phyloP scores from a whole-genome alignment of 2,888 invertebrate species.

The Tetrapedia diversipes region DNA sequence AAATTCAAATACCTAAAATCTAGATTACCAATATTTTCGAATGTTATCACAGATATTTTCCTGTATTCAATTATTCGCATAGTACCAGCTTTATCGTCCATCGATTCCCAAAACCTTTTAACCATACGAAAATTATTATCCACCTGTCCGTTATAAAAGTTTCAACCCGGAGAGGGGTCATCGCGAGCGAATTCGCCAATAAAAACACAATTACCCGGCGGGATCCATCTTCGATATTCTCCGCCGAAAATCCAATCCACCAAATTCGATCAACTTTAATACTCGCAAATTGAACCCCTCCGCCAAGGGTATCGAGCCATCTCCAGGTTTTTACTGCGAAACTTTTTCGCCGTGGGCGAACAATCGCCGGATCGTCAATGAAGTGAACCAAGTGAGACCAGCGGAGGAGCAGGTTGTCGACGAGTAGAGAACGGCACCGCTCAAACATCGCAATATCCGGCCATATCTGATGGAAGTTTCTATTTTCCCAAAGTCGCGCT shows the following conservation, averaged over 20 bases:
- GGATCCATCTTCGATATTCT: neutral
- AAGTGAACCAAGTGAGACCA: conserved; percentile 8
- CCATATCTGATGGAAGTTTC: conserved; percentile 64
- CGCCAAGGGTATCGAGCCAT: neutral
- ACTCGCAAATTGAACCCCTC: neutral
- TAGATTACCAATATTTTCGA: too few species aligned
- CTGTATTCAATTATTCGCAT: too few species aligned
- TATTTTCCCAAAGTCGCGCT: conserved; percentile 66
- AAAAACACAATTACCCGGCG: neutral
- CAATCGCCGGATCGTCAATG: conserved; percentile 28
- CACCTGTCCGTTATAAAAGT: too few species aligned
- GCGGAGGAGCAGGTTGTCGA: conserved; percentile 18
- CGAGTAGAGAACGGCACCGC: conserved; percentile 25
- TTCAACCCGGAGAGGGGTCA: too few species aligned
- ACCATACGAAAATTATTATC: too few species aligned
- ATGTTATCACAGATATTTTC: too few species aligned
- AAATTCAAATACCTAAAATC: too few species aligned
- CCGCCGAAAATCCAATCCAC: neutral
- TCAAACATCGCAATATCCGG: conserved; percentile 68
- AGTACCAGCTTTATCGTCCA: too few species aligned
- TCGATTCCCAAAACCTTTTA: too few species aligned
- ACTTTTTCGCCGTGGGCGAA: neutral
- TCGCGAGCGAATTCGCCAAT: too few species aligned
- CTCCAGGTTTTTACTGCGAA: neutral
- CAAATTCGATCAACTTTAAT: conserved; percentile 2